Conservation (phyloP, 2,113 vertebrate species). For the Gymnarchus niloticus region DNA sequence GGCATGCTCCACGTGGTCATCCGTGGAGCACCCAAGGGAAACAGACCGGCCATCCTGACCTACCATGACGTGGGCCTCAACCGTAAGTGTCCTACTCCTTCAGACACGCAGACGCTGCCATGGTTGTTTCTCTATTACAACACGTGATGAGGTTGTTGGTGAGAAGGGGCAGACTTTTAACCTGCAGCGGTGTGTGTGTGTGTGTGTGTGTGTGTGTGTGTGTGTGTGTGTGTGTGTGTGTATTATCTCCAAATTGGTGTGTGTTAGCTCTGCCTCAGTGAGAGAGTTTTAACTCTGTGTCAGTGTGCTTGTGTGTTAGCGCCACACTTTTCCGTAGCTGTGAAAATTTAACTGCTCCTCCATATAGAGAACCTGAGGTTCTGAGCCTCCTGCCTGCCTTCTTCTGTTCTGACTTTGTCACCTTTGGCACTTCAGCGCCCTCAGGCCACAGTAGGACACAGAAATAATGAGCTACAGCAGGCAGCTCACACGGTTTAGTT, state of each 20-base stretch:
- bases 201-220: neutral
- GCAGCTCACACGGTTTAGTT: neutral
- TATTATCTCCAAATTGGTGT: too few relatives aligned
- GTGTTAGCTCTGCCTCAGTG: too few relatives aligned
- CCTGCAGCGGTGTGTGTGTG: neutral
- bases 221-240: too few relatives aligned
- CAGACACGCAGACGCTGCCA: neutral
- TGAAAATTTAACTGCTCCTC: too few relatives aligned
- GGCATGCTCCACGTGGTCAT: constrained; percentile 94
- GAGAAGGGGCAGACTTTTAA: too few relatives aligned
- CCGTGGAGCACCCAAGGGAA: constrained; percentile 87
- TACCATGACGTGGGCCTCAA: constrained; percentile 97
- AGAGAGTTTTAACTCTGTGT: too few relatives aligned
- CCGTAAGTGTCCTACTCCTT: constrained; percentile 66
- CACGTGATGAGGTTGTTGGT: neutral
- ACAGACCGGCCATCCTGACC: constrained; percentile 88
- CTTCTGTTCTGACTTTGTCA: too few relatives aligned
- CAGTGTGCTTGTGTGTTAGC: neutral
- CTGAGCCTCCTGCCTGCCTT: neutral
- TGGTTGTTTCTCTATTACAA: neutral
- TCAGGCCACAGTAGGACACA: neutral
- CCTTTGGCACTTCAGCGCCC: neutral
- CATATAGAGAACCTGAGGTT: neutral
- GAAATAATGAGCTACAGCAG: neutral
- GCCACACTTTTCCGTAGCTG: too few relatives aligned